phyloP scores from a whole-genome alignment of 1,140 invertebrate genomes.

The Hylyphantes graminicola region DNA sequence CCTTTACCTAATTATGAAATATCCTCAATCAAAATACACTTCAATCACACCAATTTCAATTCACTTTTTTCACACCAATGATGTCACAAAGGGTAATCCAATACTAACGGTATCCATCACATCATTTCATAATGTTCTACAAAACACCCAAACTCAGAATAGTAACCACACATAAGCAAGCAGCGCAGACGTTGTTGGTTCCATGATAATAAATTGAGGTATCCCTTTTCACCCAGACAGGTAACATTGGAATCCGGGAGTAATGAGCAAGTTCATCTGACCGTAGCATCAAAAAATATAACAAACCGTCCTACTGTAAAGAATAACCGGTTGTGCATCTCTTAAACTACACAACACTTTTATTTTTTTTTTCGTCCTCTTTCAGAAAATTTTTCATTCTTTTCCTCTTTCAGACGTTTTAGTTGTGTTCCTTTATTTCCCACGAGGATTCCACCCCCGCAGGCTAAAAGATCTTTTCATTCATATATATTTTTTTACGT shows the following conservation, averaged over 20 bases:
- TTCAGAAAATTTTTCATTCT: background rate
- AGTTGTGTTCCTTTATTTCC: background rate
- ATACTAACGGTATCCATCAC: background rate
- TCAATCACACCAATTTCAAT: no score
- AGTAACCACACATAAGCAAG: background rate
- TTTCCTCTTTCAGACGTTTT: background rate
- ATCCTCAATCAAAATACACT: background rate
- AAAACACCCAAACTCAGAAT: background rate
- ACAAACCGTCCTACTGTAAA: constrained; percentile 13
- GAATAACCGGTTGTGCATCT: constrained; percentile 38
- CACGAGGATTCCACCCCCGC: background rate
- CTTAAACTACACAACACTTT: constrained; percentile 2
- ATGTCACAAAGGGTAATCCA: background rate
- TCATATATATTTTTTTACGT: no score
- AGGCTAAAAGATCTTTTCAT: no score
- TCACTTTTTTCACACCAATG: no score
- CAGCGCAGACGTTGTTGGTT: background rate
- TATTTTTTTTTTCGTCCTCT: background rate
- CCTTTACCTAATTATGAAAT: constrained; percentile 24
- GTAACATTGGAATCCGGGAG: constrained; percentile 39
- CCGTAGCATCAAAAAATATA: constrained; percentile 36
- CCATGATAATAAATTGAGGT: constrained; percentile 28
- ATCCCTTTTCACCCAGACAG: constrained; percentile 29
- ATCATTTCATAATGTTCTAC: background rate
- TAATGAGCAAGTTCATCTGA: constrained; percentile 51